Conservation (phyloP, 2,113 vertebrate species). For the Galemys pyrenaicus region DNA sequence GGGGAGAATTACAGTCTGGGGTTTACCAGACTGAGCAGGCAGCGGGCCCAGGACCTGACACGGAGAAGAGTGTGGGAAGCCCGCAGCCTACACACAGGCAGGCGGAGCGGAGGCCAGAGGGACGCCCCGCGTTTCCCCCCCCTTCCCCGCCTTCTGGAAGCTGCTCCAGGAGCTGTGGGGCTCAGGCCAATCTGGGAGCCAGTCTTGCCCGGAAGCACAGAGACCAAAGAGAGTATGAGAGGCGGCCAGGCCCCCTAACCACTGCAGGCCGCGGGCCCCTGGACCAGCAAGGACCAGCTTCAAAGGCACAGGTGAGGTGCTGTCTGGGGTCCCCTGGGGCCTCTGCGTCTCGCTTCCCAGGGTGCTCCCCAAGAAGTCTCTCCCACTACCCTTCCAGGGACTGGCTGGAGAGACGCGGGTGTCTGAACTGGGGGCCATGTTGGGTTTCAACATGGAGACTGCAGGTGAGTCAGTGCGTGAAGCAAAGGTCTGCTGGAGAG, state of each 20-base stretch:
- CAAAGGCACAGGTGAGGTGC: not conserved
- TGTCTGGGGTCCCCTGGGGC: too few species aligned
- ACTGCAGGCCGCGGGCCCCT: not conserved
- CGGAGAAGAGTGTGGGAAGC: not conserved
- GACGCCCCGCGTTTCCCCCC: rapidly evolving
- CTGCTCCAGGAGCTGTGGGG: not conserved
- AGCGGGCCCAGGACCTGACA: not conserved
- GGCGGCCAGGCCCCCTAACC: not conserved
- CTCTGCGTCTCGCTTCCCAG: not conserved
- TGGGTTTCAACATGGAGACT: not conserved
- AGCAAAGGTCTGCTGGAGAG: not conserved
- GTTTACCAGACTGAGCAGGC: not conserved
- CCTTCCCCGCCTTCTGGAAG: not conserved
- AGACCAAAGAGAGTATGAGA: not conserved
- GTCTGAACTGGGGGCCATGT: too few species aligned
- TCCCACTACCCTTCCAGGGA: not conserved
- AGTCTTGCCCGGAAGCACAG: not conserved
- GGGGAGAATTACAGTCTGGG: not conserved
- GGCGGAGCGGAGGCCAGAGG: not conserved
- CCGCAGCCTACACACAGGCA: not conserved
- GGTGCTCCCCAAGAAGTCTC: too few species aligned
- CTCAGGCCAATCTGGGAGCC: not conserved
- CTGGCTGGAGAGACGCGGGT: too few species aligned
- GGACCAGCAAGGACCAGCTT: not conserved
- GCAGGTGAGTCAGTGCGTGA: not conserved